Evolutionary conservation across 2,113 vertebrate species (phyloP).

Genomic region (Chaetorhynchus papuensis): DNA sequence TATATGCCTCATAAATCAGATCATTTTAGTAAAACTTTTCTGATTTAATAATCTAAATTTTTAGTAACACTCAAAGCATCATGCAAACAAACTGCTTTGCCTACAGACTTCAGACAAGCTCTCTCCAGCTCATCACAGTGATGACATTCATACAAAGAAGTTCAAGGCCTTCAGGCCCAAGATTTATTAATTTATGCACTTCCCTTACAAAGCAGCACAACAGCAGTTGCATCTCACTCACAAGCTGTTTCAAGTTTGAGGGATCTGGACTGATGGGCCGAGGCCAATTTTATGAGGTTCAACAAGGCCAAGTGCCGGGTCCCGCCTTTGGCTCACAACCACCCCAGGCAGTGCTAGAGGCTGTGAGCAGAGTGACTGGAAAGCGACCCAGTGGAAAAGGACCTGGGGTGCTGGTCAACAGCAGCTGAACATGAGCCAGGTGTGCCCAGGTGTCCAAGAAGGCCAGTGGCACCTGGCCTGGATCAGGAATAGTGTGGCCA

Average conservation of each 20-base stretch:
- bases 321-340: not conserved
- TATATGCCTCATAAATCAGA: not conserved
- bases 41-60: not conserved
- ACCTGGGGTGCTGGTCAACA: not conserved
- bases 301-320: not conserved
- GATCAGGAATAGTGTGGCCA: fast-evolving
- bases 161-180: not conserved
- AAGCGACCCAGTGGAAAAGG: not conserved
- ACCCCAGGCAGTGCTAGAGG: not conserved
- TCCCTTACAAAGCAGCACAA: not conserved
- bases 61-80: not conserved
- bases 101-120: not conserved
- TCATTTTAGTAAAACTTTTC: not conserved
- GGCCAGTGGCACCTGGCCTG: not conserved
- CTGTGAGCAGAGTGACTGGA: not conserved
- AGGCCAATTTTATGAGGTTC: not conserved
- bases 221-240: not conserved
- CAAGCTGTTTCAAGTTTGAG: not conserved
- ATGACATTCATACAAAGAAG: not conserved
- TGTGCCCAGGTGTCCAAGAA: not conserved
- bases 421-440: not conserved
- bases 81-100: not conserved
- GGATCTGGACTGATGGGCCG: not conserved
- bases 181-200: not conserved
- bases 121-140: not conserved